Evolutionary conservation across 1,140 invertebrate genomes (phyloP).

Genomic region (Choristoneura fumiferana): DNA sequence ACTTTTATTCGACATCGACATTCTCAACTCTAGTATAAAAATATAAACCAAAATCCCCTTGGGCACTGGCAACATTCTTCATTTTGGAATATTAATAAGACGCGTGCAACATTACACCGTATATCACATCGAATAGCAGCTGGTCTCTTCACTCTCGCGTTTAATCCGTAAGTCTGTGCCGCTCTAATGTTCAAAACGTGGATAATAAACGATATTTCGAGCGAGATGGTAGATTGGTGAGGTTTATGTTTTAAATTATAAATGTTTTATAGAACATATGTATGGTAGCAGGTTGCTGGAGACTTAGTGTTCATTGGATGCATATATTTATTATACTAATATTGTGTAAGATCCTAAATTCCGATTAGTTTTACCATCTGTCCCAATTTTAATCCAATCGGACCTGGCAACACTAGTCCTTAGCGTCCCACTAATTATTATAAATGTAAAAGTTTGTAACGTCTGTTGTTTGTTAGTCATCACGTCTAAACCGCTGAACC

Average conservation of each 20-base stretch:
- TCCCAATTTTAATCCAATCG: too few relatives aligned
- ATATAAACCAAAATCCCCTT: slow-evolving; percentile 11
- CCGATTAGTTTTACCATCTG: too few relatives aligned
- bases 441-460: too few relatives aligned
- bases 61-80: slow-evolving; percentile 26
- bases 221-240: slow-evolving; percentile 20
- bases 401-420: too few relatives aligned
- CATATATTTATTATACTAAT: too few relatives aligned
- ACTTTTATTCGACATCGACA: slow-evolving; percentile 10
- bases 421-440: too few relatives aligned
- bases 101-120: slow-evolving; percentile 23
- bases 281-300: slow-evolving; percentile 16
- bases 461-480: too few relatives aligned
- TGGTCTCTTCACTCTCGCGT: background rate
- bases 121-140: slow-evolving; percentile 8
- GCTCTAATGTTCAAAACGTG: slow-evolving; percentile 20
- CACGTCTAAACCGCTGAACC: too few relatives aligned
- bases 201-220: background rate
- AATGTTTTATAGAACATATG: slow-evolving; percentile 4
- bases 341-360: too few relatives aligned
- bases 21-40: slow-evolving; percentile 7
- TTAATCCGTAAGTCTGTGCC: background rate
- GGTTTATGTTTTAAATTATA: slow-evolving; percentile 13
- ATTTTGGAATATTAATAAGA: slow-evolving; percentile 27
- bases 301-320: too few relatives aligned